Base-by-base conservation (phyloP, 1,140 invertebrate genomes). In the Caenorhabditis briggsae region DNA sequence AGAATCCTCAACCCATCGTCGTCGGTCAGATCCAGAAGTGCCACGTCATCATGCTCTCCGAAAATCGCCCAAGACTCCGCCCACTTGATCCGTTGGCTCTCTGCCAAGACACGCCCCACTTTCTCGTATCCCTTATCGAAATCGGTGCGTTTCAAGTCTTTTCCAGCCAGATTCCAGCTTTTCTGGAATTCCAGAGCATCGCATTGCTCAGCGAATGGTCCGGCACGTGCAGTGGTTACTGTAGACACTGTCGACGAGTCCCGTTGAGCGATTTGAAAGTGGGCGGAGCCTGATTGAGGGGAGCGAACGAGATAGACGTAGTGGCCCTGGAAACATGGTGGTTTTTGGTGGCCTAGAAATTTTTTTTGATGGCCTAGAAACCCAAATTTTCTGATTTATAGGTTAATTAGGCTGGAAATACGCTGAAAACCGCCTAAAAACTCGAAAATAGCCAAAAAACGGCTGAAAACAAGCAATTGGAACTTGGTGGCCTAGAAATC, bases 101-200 rank as follows among this genome's bases (percentile, higher is more conserved):
- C 18, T 9, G 70, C 70, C 18, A 78, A n/a, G 3, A 78, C 18
- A 11, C 70, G 46, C 1, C 70, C 70, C 12, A 78, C 46, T 23
- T 53, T 48, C 18, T 78, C 70, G 46, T 53, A 50, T 78, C 70
- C 70, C 11, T 78, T 78, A 23, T 78, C 70, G 46, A 20, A 78
- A 78, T 78, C 70, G 18, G 70, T 78, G 20, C 43, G 43, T 53
- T 78, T 78, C 14, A 78, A 5, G 3, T 78, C 70, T 23, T 53
- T 50, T 20, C 70, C 70, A 2, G 9, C 70, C 18, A n/a, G 8
- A 23, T 50, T 7, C 70, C 70, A 78, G 2, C 9, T 5, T 12
- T 78, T 50, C 12, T 20, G 46, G n/a, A 78, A 78, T 50, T 50
- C 70, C 2, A 7, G 0, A 3, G 70, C 70, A 2, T 2, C 7